Base-by-base conservation (phyloP, 1,140 invertebrate genomes). In the Zaprionus nigranus region DNA sequence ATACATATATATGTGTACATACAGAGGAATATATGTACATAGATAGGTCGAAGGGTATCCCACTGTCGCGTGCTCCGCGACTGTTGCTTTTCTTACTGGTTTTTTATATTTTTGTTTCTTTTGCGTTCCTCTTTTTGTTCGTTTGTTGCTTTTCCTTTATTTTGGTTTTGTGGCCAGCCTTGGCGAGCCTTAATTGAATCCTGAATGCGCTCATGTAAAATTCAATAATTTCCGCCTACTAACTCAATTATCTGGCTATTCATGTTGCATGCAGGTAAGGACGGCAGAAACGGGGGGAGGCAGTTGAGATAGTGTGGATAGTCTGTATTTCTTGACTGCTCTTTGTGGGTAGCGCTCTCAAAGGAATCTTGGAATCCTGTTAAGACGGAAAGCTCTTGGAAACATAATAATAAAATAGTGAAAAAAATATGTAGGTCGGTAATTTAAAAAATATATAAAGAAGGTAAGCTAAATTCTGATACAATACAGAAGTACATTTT, bases 121-220 rank as follows among this genome's bases (percentile, higher is more conserved):
- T 59, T 24, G 13, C 20, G 5, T 67, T 43, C 5, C 5, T 15
- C n/a, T 43, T 43, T 3, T n/a, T n/a, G 30, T 34, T 30, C n/a
- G 24, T 43, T 22, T 28, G 11, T 17, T 13, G 7, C 1, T 49
- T 46, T 34, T 4, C 30, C 9, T 28, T 28, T 20, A 24, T 13
- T 20, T 17, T 9, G 3, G 40, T 34, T 60, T 63, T 60, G 7
- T 51, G 46, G 46, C 17, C 46, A 24, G 46, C 46, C 46, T 5
- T 11, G 46, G 46, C 46, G 20, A 22, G 46, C 20, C 20, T 81
- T 84, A 90, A 88, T 88, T 74, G 46, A 90, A 90, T 90, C 81
- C 71, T 64, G 68, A 74, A 78, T 85, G 85, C 84, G 84, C 84
- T 88, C 85, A 90, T 87, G 85, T 70, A 57, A 85, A 87, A 90